These are phyloP conservation scores for Babylonia areolata DNA, from an alignment of 1,140 invertebrate genomes.

Conservation along the genomic window DNA sequence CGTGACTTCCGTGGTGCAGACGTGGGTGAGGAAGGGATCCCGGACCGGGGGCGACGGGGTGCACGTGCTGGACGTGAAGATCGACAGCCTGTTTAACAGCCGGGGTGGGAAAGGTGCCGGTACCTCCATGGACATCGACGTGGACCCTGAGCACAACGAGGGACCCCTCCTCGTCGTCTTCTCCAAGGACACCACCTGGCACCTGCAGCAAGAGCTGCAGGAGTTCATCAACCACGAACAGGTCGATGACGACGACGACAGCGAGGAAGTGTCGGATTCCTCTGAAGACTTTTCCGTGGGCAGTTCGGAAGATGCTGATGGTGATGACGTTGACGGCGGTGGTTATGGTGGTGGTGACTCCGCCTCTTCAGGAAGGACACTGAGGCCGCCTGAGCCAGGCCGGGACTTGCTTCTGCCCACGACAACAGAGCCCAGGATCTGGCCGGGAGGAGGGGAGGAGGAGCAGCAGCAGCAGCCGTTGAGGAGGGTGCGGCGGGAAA, in stretches of 20 bases:
- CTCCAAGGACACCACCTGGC: slow-evolving; percentile 58
- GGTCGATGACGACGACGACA: not conserved
- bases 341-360: too few species aligned
- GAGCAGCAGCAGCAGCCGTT: not conserved
- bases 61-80: slow-evolving; percentile 73
- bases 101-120: not conserved
- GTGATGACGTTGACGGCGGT: not conserved
- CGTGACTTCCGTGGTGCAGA: slow-evolving; percentile 87
- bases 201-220: slow-evolving; percentile 55
- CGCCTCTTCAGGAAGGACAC: not conserved
- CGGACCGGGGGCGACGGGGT: slow-evolving; percentile 47
- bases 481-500: slow-evolving; percentile 44
- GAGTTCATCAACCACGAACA: slow-evolving; percentile 58
- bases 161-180: slow-evolving; percentile 67
- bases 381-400: not conserved
- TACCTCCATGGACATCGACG: slow-evolving; percentile 77
- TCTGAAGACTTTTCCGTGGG: not conserved
- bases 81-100: slow-evolving; percentile 54
- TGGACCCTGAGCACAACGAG: slow-evolving; percentile 75
- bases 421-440: not conserved
- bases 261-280: not conserved
- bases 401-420: not conserved
- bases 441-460: too few species aligned
- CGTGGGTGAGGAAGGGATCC: slow-evolving; percentile 84
- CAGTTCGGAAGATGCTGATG: not conserved